Percentiles rank a stretch among this genome's conserved stretches.
Conservation (phyloP, 1,140 invertebrate species). For the Drosophila nebulosa region DNA sequence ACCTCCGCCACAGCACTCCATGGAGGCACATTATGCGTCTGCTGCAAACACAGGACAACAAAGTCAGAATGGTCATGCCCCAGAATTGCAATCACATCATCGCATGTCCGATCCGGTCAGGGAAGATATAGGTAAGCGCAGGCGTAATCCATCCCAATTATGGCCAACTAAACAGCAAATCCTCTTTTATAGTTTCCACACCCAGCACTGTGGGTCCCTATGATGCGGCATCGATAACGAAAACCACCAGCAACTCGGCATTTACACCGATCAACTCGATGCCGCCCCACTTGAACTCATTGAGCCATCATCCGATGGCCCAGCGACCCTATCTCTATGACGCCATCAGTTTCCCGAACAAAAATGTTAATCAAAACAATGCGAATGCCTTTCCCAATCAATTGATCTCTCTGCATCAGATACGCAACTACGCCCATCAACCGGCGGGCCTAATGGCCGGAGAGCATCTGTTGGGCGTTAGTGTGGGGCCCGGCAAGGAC, state of each 20-base stretch:
- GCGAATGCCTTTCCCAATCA: conserved; percentile 95
- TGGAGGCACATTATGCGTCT: conserved; percentile 64
- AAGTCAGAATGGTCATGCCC: conserved; percentile 62
- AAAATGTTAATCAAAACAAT: conserved; percentile 81
- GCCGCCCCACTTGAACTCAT: conserved; percentile 89
- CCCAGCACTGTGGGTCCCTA: conserved; percentile 72
- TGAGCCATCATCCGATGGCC: conserved; percentile 88
- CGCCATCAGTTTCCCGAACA: conserved; percentile 90
- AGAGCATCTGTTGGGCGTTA: conserved; percentile 79
- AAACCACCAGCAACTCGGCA: conserved; percentile 88
- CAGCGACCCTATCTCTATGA: conserved; percentile 95
- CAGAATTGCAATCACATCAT: conserved; percentile 72
- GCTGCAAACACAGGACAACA: conserved; percentile 53
- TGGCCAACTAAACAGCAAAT: background rate
- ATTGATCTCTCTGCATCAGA: conserved; percentile 97
- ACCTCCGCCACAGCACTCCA: conserved; percentile 65
- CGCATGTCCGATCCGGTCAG: conserved; percentile 80
- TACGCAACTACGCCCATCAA: conserved; percentile 97
- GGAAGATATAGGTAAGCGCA: conserved; percentile 81
- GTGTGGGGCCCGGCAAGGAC: conserved; percentile 78
- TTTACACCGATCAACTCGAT: conserved; percentile 96
- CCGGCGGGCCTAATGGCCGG: conserved; percentile 83
- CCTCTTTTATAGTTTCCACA: conserved; percentile 52
- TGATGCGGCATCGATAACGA: conserved; percentile 80
- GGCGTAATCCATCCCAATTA: background rate